Conservation (phyloP, 2,888 invertebrate species). For the Cepaea hortensis region DNA sequence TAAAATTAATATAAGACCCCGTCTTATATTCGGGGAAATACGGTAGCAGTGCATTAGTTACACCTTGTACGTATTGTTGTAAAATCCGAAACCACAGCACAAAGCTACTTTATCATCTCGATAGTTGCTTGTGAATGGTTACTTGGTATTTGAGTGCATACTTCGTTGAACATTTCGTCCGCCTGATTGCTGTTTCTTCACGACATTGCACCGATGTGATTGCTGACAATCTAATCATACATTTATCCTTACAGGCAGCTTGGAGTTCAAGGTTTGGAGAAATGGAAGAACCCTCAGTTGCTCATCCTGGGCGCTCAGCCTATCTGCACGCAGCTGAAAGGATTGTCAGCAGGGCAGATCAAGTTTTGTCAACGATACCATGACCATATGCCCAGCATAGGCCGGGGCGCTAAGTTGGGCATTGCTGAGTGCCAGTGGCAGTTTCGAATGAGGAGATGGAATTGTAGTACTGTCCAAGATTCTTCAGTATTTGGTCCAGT, state of each 20-base stretch:
- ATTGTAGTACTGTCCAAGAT: conserved; percentile 82
- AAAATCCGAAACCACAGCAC: too few species aligned
- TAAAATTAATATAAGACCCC: too few species aligned
- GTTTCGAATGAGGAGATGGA: conserved; percentile 89
- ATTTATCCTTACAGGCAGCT: conserved; percentile 55
- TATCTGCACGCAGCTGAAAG: conserved; percentile 83
- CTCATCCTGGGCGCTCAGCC: conserved; percentile 81
- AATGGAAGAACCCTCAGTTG: conserved; percentile 77
- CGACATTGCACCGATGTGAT: too few species aligned
- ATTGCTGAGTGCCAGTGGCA: conserved; percentile 91
- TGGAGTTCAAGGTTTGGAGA: conserved; percentile 60
- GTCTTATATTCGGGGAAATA: too few species aligned
- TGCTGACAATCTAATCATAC: not conserved
- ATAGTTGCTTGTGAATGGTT: too few species aligned
- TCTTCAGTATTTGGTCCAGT: conserved; percentile 92
- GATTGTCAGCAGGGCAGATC: conserved; percentile 88
- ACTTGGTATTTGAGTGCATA: too few species aligned
- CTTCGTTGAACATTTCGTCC: too few species aligned
- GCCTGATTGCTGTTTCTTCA: too few species aligned
- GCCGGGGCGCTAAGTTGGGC: conserved; percentile 84
- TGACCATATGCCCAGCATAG: conserved; percentile 82
- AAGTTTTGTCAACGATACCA: conserved; percentile 88
- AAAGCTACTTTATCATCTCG: too few species aligned
- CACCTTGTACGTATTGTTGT: too few species aligned
- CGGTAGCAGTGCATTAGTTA: too few species aligned